Evolutionary conservation across 2,113 vertebrate genomes (phyloP).

Genomic region (Cranoglanis bouderius): DNA sequence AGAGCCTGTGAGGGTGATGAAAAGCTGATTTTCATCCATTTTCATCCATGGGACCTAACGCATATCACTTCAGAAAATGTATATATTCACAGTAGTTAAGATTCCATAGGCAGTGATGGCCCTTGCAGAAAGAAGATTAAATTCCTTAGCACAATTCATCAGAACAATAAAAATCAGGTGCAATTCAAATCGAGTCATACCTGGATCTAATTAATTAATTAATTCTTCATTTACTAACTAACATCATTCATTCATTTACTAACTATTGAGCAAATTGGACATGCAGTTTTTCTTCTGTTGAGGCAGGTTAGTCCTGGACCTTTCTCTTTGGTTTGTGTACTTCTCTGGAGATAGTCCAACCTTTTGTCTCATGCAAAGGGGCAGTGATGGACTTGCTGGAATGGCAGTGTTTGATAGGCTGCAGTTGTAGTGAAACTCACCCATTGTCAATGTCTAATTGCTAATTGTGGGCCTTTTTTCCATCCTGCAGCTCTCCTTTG

Average conservation of each 20-base stretch:
- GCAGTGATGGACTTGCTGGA: background rate
- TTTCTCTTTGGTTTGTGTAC: background rate
- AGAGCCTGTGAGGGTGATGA: background rate
- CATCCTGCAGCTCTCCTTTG: slow-evolving; percentile 61
- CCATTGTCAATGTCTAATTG: slow-evolving; percentile 65
- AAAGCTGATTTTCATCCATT: background rate
- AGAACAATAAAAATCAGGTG: background rate
- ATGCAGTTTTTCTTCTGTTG: background rate
- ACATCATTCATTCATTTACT: background rate
- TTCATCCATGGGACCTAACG: background rate
- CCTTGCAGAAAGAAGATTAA: background rate
- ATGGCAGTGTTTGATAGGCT: slow-evolving; percentile 59
- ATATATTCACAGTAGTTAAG: background rate
- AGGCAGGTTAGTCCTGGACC: background rate
- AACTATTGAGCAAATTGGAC: background rate
- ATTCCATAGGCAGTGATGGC: background rate
- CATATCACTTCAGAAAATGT: background rate
- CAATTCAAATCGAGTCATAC: background rate
- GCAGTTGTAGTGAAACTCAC: slow-evolving; percentile 66
- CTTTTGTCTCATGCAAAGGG: background rate
- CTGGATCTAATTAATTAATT: background rate
- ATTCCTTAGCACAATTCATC: background rate
- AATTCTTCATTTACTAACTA: background rate
- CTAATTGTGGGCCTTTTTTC: slow-evolving; percentile 76
- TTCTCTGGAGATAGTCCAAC: background rate